These are phyloP conservation scores for Folsomia candida DNA, from an alignment of 2,888 invertebrate genomes.

Conservation along the genomic window DNA sequence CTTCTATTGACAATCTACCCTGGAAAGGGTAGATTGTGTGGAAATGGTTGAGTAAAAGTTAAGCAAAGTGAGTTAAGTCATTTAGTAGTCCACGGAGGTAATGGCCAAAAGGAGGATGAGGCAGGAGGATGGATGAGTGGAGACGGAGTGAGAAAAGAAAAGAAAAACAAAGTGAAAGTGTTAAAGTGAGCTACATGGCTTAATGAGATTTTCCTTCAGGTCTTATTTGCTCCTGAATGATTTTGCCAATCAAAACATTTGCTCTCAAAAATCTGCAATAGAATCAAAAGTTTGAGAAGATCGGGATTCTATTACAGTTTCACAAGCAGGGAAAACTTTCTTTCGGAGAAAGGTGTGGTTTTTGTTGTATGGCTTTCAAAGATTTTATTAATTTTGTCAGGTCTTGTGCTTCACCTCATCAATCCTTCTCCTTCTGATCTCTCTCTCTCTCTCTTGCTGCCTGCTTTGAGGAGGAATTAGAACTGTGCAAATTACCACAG, in stretches of 20 bases:
- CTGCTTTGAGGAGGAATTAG: not conserved
- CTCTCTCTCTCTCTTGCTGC: not conserved
- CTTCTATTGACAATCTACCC: not conserved
- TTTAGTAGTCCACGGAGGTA: not conserved
- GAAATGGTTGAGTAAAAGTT: slow-evolving; percentile 4
- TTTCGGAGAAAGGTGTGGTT: not conserved
- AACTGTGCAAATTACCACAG: not conserved
- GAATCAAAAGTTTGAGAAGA: slow-evolving; percentile 11
- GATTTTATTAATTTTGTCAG: slow-evolving; percentile 1
- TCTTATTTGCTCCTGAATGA: slow-evolving; percentile 48
- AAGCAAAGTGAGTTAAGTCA: slow-evolving; percentile 3
- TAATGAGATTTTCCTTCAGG: slow-evolving; percentile 51
- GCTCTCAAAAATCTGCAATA: slow-evolving; percentile 47
- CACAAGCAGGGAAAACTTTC: not conserved
- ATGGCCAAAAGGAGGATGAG: not conserved
- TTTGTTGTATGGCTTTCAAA: not conserved
- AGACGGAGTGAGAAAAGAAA: not conserved
- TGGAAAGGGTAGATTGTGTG: not conserved
- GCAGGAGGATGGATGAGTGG: slow-evolving; percentile 5
- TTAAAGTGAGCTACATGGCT: slow-evolving; percentile 39
- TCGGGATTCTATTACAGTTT: not conserved
- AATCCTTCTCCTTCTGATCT: not conserved
- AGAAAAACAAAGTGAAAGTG: slow-evolving; percentile 16
- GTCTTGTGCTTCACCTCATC: not conserved
- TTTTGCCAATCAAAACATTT: slow-evolving; percentile 51